Percentiles rank a stretch among this genome's conserved stretches.
Conservation (phyloP, 2,113 vertebrate genomes). For the Xyrauchen texanus region DNA sequence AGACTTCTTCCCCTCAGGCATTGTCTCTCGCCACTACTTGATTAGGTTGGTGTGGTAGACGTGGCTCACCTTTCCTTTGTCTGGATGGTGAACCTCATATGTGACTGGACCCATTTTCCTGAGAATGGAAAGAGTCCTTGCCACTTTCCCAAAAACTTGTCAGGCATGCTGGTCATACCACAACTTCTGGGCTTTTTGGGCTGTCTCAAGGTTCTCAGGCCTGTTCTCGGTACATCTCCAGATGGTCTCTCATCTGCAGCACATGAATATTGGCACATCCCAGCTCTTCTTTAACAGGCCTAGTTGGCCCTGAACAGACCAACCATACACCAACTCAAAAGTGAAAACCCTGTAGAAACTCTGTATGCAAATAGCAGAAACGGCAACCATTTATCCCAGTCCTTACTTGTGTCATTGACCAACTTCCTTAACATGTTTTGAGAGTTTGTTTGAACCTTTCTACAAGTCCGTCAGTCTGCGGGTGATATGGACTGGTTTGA, state of each 20-base stretch:
- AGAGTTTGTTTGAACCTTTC: neutral
- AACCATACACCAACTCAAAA: slow-evolving; percentile 8
- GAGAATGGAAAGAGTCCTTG: neutral
- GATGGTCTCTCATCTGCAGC: neutral
- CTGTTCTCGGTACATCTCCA: neutral
- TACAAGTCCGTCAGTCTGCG: neutral
- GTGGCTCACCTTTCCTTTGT: neutral
- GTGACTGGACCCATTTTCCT: neutral
- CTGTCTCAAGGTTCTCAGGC: neutral
- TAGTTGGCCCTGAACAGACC: slow-evolving; percentile 1
- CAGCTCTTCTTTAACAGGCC: neutral
- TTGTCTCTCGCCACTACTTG: neutral
- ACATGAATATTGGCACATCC: neutral
- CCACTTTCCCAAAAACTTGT: slow-evolving; percentile 22
- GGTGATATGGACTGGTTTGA: neutral
- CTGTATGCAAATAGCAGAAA: slow-evolving; percentile 1
- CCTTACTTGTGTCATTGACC: neutral
- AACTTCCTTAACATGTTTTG: neutral
- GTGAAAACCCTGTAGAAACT: slow-evolving; percentile 2
- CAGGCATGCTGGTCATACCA: slow-evolving; percentile 28
- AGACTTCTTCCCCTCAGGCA: neutral
- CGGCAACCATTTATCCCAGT: no score
- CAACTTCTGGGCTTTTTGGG: neutral
- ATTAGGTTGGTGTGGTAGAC: slow-evolving; percentile 29
- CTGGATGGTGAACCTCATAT: neutral